Evolutionary conservation across 1,140 invertebrate species (phyloP).

Genomic region (Micrasema longulum): DNA sequence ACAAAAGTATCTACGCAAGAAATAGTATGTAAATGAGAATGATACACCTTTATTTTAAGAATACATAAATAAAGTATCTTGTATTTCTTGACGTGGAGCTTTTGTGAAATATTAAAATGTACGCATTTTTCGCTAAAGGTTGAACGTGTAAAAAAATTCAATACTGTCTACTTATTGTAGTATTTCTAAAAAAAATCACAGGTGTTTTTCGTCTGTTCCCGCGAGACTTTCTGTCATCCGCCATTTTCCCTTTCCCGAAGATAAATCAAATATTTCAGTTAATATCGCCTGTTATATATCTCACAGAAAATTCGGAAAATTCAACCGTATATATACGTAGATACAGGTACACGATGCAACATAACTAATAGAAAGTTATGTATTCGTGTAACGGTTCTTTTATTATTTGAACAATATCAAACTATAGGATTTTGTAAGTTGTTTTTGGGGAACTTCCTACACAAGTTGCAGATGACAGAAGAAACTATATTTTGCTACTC

Average conservation of each 20-base stretch:
- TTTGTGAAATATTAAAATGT: constrained; percentile 16
- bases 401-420: too few species aligned
- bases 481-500: too few species aligned
- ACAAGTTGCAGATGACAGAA: too few species aligned
- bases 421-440: too few species aligned
- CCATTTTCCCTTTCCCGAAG: not conserved
- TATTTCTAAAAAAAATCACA: constrained; percentile 21
- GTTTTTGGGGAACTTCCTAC: too few species aligned
- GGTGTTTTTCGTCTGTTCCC: constrained; percentile 26
- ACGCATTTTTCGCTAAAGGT: not conserved
- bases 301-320: not conserved
- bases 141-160: constrained; percentile 18
- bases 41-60: too few species aligned
- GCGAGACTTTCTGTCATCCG: constrained; percentile 4
- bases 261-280: constrained; percentile 41
- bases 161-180: not conserved
- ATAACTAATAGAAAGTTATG: too few species aligned
- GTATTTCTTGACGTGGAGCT: not conserved
- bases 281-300: constrained; percentile 22
- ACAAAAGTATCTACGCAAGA: too few species aligned
- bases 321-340: too few species aligned
- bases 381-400: too few species aligned
- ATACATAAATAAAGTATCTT: constrained; percentile 1
- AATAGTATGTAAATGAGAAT: too few species aligned
- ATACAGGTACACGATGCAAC: too few species aligned